phyloP scores from a whole-genome alignment of 53 echinoderm and acorn worm species.

The Pentamera pediparva region DNA sequence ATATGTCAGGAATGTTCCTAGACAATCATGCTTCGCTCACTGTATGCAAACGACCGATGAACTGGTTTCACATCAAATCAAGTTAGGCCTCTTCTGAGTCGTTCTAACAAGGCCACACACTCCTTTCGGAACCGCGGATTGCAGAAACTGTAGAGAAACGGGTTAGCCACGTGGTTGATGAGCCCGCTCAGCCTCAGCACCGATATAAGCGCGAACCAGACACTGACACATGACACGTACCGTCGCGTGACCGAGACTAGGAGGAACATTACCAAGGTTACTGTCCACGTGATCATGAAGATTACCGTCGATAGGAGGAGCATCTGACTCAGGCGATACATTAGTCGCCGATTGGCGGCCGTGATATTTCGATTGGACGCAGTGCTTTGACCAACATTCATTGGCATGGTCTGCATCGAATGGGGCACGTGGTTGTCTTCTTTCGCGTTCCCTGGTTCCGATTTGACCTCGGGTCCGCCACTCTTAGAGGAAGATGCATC shows the following conservation, averaged over 20 bases:
- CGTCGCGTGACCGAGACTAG: neutral
- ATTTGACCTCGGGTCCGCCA: too few species aligned
- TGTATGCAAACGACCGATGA: too few species aligned
- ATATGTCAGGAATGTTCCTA: too few species aligned
- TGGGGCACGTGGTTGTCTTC: too few species aligned
- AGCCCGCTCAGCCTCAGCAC: constrained; percentile 25
- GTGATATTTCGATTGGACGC: too few species aligned
- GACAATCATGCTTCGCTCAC: too few species aligned
- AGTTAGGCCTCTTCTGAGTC: too few species aligned
- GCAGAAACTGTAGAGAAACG: constrained; percentile 61
- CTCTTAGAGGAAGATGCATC: too few species aligned
- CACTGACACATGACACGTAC: neutral
- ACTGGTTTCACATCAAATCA: too few species aligned
- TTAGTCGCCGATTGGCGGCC: neutral
- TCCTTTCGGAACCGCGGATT: constrained; percentile 58
- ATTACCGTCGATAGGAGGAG: constrained; percentile 56
- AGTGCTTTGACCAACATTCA: too few species aligned
- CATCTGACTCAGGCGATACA: constrained; percentile 40
- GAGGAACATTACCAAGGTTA: constrained; percentile 39
- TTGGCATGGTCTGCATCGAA: too few species aligned
- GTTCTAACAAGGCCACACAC: constrained; percentile 41
- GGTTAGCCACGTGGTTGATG: constrained; percentile 66
- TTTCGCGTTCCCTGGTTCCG: too few species aligned
- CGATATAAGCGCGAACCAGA: neutral
- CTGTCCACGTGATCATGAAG: constrained; percentile 58